Evolutionary conservation across 2,797 vertebrate genomes (phyloP).

Genomic region (Poecilia velifera): DNA sequence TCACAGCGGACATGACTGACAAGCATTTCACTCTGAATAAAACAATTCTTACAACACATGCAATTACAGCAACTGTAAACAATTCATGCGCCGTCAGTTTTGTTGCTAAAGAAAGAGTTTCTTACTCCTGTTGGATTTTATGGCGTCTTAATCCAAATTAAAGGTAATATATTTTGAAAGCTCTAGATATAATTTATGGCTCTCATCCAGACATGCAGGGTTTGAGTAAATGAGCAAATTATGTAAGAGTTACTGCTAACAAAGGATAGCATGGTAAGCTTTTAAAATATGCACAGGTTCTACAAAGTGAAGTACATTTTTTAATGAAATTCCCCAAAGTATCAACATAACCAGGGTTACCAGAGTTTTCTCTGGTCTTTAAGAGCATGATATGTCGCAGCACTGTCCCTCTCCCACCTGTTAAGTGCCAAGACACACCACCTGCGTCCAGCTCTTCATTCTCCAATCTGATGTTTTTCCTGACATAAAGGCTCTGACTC

Average conservation of each 20-base stretch:
- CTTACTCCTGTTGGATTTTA: constrained; percentile 48
- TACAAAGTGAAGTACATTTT: not conserved
- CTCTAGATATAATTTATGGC: not conserved
- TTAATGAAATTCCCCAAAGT: no score
- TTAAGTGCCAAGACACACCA: no score
- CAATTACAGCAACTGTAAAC: constrained; percentile 65
- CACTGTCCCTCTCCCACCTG: no score
- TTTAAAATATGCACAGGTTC: not conserved
- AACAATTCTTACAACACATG: constrained; percentile 72
- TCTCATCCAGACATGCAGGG: not conserved
- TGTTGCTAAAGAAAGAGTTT: constrained; percentile 59
- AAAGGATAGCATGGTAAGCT: not conserved
- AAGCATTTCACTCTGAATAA: constrained; percentile 74
- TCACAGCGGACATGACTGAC: constrained; percentile 56
- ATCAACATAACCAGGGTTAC: no score
- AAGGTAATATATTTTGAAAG: not conserved
- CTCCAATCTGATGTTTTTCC: no score
- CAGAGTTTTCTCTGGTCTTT: no score
- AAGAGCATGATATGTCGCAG: no score
- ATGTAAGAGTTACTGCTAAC: not conserved
- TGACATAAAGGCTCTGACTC: no score
- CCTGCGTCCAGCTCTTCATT: no score
- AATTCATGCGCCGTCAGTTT: constrained; percentile 50
- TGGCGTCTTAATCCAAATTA: constrained; percentile 36
- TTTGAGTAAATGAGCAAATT: not conserved